These are phyloP conservation scores for Turnix velox DNA, from an alignment of 2,113 vertebrate species.

Conservation along the genomic window DNA sequence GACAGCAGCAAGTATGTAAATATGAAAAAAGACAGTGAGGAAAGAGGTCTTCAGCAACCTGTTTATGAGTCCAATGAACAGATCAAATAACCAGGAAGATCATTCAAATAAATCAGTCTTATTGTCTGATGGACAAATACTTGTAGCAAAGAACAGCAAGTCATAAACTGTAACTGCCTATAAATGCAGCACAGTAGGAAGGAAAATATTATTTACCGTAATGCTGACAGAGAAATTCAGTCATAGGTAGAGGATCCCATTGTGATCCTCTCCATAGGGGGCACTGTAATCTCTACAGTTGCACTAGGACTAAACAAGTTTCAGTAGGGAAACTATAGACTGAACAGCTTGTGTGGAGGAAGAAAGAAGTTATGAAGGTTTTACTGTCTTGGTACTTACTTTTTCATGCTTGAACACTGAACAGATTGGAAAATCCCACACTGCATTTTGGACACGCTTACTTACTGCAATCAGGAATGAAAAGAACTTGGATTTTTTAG, in stretches of 20 bases:
- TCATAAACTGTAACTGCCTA: background rate
- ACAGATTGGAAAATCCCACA: constrained; percentile 25
- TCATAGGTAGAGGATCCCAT: background rate
- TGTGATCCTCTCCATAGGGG: background rate
- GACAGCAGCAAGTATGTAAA: background rate
- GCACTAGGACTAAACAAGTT: background rate
- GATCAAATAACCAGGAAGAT: background rate
- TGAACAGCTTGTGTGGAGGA: background rate
- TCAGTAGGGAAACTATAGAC: background rate
- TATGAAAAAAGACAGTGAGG: background rate
- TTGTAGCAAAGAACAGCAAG: background rate
- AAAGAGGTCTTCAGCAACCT: background rate
- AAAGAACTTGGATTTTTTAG: background rate
- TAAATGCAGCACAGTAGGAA: background rate
- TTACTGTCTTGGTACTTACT: background rate
- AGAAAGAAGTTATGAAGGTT: background rate
- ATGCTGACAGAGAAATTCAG: background rate
- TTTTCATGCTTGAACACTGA: background rate
- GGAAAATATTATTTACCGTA: background rate
- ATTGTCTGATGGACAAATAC: background rate
- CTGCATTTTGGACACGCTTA: background rate
- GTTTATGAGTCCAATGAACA: background rate
- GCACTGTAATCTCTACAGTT: background rate
- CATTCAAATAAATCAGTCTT: background rate
- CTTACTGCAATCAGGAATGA: background rate